A percentile compares a stretch with the other conserved stretches of the same genome.
Conservation (phyloP, 1,140 invertebrate species). For the Archivesica marissinica region DNA sequence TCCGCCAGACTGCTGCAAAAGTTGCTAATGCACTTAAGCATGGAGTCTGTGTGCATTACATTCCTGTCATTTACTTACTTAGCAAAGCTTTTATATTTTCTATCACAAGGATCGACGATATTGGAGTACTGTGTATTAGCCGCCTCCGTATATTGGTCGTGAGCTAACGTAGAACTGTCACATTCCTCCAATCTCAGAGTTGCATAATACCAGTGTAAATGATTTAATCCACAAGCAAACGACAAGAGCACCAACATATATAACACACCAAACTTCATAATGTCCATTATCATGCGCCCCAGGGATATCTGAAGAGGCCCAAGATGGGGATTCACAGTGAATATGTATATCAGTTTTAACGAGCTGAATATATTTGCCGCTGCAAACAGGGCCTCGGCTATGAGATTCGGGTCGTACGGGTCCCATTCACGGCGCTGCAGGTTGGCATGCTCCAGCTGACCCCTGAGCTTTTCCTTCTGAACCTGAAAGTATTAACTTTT, state of each 20-base stretch:
- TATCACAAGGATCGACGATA: slow-evolving; percentile 74
- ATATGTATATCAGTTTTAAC: slow-evolving; percentile 99
- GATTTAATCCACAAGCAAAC: slow-evolving; percentile 97
- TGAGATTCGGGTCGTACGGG: slow-evolving; percentile 96
- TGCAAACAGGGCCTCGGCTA: slow-evolving; percentile 97
- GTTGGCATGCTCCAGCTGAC: slow-evolving; percentile 85
- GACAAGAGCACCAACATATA: slow-evolving; percentile 98
- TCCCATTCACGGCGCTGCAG: slow-evolving; percentile 94
- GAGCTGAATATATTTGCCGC: slow-evolving; percentile 98
- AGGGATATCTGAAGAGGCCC: slow-evolving; percentile 98
- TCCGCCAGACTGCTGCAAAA: no score
- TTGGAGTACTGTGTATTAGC: background rate
- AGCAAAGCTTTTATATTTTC: slow-evolving; percentile 81
- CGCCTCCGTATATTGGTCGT: background rate
- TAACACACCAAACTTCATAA: slow-evolving; percentile 97
- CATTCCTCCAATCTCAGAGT: slow-evolving; percentile 95
- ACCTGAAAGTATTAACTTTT: slow-evolving; percentile 70
- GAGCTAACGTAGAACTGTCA: slow-evolving; percentile 82
- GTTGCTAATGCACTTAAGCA: no score
- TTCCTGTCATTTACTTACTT: slow-evolving; percentile 82
- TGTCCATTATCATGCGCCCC: slow-evolving; percentile 98
- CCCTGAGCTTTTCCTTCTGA: slow-evolving; percentile 68
- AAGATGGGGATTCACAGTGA: slow-evolving; percentile 99
- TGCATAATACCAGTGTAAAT: slow-evolving; percentile 98
- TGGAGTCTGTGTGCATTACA: no score